Base-by-base conservation (phyloP, 2,113 vertebrate species). In the Platichthys flesus region DNA sequence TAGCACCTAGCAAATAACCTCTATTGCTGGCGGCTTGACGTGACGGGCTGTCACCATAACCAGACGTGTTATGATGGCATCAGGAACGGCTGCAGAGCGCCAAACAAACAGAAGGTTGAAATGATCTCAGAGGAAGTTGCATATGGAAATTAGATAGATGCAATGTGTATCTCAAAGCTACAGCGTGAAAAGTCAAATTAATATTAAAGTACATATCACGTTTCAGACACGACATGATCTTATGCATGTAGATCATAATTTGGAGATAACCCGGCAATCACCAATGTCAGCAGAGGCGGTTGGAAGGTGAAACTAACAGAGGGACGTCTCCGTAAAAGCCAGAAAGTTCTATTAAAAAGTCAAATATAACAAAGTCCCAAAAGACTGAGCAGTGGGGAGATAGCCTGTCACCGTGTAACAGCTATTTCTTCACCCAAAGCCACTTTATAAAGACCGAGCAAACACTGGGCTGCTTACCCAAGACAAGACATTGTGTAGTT, bases 21-120 rank as follows among this genome's bases (percentile, higher is more conserved):
- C 52, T 66, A 58, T 54, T 69, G 71, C 76, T 37, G 18, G 67
- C 82, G 74, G 87, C 45, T 28, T 90, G 84, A 84, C 86, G 90
- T 90, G 84, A 84, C 86, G 90, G 62, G 62, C 81, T 62, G 79
- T 91, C 88, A 90, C 90, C 90, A 88, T 42, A 52, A 71, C 3
- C 74, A 64, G 84, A 85, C 79, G 42, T 67, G 75, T 76, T 85
- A 79, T 92, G 85, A 94, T 88, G 79, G 86, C 21, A 73, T 71
- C 9, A 56, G 67, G 37, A 77, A 88, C 76, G 2, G 59, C 65
- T 81, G 65, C 69, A 79, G 76, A 76, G 61, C 74, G 71, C 76
- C 68, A 18, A 57, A 45, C 69, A 15, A 54, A 40, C 69, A 76
- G 35, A 47, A 51, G 18, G 37, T 26, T 76, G 54, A 54, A 63